phyloP scores from a whole-genome alignment of 2,888 invertebrate species.

The Caenorhabditis auriculariae region DNA sequence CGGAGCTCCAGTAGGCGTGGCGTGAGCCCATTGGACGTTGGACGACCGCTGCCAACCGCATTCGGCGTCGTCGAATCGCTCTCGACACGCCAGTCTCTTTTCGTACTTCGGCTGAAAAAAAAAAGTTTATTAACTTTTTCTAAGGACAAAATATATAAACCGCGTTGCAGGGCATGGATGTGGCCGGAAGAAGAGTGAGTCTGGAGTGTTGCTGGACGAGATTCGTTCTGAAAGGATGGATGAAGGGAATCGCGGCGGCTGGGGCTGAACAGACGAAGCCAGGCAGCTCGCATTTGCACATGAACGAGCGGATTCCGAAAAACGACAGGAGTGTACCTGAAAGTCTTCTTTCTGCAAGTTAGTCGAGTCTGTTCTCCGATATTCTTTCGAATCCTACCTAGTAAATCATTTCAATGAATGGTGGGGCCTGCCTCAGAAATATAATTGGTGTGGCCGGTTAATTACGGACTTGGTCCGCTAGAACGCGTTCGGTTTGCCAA shows the following conservation, averaged over 20 bases:
- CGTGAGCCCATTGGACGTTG: conserved; percentile 35
- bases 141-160: no score
- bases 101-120: conserved; percentile 1
- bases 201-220: conserved; percentile 21
- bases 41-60: conserved; percentile 35
- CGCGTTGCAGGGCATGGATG: conserved; percentile 1
- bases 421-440: no score
- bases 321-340: conserved; percentile 44
- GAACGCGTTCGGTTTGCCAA: no score
- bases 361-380: no score
- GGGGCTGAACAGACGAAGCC: conserved; percentile 23
- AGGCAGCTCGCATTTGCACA: conserved; percentile 37
- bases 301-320: conserved; percentile 45
- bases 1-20: conserved; percentile 16
- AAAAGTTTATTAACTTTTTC: no score
- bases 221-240: conserved; percentile 16
- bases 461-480: no score
- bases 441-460: no score
- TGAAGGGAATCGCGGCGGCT: conserved; percentile 21
- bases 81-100: conserved; percentile 4
- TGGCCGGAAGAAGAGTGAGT: conserved; percentile 13
- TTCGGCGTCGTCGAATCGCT: conserved; percentile 4
- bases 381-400: no score
- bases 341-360: no score
- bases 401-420: no score